These are phyloP conservation scores for Tiliacea citrago DNA, from an alignment of 2,888 invertebrate species.

Conservation along the genomic window DNA sequence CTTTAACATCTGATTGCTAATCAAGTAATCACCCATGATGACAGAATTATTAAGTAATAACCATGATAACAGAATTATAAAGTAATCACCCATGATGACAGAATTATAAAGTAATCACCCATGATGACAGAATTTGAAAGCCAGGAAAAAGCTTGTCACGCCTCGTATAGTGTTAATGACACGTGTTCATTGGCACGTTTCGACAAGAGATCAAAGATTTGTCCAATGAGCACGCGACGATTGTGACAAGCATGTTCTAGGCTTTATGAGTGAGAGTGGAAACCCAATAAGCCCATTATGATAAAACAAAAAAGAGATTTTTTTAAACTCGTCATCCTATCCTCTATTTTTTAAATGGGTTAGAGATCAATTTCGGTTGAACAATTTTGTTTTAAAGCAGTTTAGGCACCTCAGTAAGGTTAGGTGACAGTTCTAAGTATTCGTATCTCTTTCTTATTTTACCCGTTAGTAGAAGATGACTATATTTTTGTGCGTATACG, in stretches of 20 bases:
- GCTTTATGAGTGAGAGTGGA: not conserved
- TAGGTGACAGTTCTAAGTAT: not conserved
- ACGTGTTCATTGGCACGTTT: not conserved
- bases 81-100: too few relatives aligned
- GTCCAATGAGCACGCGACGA: not conserved
- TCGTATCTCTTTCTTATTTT: conserved; percentile 9
- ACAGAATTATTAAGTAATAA: too few relatives aligned
- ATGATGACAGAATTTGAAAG: not conserved
- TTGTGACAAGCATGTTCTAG: not conserved
- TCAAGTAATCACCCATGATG: not conserved
- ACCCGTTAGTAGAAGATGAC: conserved; percentile 14
- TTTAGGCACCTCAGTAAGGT: not conserved
- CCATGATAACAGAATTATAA: too few relatives aligned
- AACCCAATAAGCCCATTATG: not conserved
- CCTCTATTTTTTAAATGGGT: not conserved
- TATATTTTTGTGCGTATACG: not conserved
- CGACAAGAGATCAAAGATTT: not conserved
- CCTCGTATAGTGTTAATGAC: not conserved
- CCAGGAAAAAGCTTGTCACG: not conserved
- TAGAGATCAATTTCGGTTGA: not conserved
- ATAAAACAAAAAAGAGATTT: not conserved
- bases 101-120: too few relatives aligned
- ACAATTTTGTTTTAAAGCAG: not conserved
- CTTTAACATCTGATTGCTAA: not conserved
- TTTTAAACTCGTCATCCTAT: not conserved